Percentiles rank a stretch among this genome's conserved stretches.
These are phyloP conservation scores for Borostomias antarcticus DNA, from an alignment of 2,797 vertebrate species.

Conservation along the genomic window DNA sequence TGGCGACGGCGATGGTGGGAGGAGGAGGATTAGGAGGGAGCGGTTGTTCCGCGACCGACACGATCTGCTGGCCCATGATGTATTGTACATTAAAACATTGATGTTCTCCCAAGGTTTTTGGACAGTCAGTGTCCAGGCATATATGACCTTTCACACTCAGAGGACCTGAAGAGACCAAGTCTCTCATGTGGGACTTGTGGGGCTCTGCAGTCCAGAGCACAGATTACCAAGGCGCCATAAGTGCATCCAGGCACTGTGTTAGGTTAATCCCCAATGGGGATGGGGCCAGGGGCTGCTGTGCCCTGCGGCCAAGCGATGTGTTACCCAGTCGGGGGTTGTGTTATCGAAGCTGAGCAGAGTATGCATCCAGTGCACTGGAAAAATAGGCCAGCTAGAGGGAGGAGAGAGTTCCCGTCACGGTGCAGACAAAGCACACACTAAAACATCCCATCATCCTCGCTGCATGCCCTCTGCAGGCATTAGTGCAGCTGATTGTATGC, in stretches of 20 bases:
- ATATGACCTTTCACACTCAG: constrained; percentile 19
- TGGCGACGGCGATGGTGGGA: too few relatives aligned
- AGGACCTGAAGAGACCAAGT: constrained; percentile 10
- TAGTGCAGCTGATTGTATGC: constrained; percentile 48
- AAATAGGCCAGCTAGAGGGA: constrained; percentile 42
- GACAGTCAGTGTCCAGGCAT: background rate
- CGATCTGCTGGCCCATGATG: too few relatives aligned
- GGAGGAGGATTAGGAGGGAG: too few relatives aligned
- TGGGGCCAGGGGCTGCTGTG: constrained; percentile 17
- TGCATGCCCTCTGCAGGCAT: constrained; percentile 51
- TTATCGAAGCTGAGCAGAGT: constrained; percentile 49
- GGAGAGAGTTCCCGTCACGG: constrained; percentile 36
- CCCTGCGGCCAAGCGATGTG: constrained; percentile 20
- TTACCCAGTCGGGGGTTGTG: constrained; percentile 36
- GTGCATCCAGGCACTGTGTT: constrained; percentile 25
- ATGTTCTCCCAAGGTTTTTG: too few relatives aligned
- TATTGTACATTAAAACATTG: too few relatives aligned
- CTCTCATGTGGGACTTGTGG: constrained; percentile 10
- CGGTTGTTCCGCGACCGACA: too few relatives aligned
- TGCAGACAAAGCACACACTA: constrained; percentile 49
- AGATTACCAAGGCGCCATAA: background rate
- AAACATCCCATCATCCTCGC: constrained; percentile 60
- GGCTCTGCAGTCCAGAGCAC: too few relatives aligned
- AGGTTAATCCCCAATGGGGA: constrained; percentile 39
- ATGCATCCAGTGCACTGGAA: constrained; percentile 34